Percentiles rank a stretch among this genome's conserved stretches.
Evolutionary conservation across 1,140 invertebrate genomes (phyloP).

Genomic region (Ceratitis capitata): DNA sequence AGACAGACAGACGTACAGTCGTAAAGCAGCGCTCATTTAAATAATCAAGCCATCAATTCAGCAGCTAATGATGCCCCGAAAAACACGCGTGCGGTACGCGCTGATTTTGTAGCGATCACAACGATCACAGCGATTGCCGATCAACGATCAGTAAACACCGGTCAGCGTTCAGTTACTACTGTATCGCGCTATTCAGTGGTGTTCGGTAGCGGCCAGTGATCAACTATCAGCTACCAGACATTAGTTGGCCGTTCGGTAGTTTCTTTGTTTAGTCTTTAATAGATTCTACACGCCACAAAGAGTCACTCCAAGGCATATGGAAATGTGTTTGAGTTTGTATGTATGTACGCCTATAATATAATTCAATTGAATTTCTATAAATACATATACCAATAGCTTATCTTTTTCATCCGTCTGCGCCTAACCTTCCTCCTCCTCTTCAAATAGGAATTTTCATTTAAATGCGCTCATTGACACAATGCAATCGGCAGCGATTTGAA

Average conservation of each 20-base stretch:
- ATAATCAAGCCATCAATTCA: slow-evolving; percentile 65
- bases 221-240: not conserved
- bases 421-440: not conserved
- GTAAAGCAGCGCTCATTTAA: slow-evolving; percentile 58
- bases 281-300: not conserved
- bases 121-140: not conserved
- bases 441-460: not conserved
- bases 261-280: slow-evolving; percentile 1
- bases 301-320: not conserved
- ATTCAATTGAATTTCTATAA: slow-evolving; percentile 15
- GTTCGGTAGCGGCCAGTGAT: not conserved
- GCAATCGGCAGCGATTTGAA: slow-evolving; percentile 4
- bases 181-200: not conserved
- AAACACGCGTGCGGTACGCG: slow-evolving; percentile 8
- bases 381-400: not conserved
- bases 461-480: slow-evolving; percentile 14
- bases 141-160: no score
- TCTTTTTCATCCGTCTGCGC: not conserved
- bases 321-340: not conserved
- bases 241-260: not conserved
- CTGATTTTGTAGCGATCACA: slow-evolving; percentile 18
- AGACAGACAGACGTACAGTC: no score
- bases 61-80: slow-evolving; percentile 60
- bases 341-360: not conserved
- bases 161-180: no score